Base-by-base conservation (phyloP, 2,797 vertebrate genomes). In the Intellagama lesueurii region DNA sequence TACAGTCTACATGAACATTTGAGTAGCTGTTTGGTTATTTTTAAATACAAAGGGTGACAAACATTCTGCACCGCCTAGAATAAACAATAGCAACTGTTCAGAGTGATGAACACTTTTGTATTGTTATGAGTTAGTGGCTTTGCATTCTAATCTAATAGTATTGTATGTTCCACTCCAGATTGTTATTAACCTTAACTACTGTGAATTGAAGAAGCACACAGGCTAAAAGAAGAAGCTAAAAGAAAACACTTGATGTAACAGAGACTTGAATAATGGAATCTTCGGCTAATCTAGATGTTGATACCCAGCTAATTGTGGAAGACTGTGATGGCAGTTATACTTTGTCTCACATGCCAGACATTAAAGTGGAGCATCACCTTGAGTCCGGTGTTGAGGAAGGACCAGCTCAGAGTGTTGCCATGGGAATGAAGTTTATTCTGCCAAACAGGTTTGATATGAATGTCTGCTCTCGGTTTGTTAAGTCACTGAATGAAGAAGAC, bases 401-500 rank as follows among this genome's bases (percentile, higher is more conserved):
- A 5, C 92, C 96, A 0, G 94, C 98, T 7, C 99, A 98, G 95
- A 98, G 98, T 35, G 98, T 99, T 60, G 95, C 98, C 90, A 99
- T 99, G 99, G 99, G 98, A 84, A 99, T 99, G 96, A 99, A 99
- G 86, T 99, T 99, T 95, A 99, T 99, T 90, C 94, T 99, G 92
- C 99, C 99, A 64, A 99, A 99, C 87, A 98, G 99, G 94, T 99
- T 99, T 93, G 99, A 99, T 95, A 99, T 99, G 99, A 99, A 99
- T 0, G 99, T 99, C 24, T 99, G 99, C 94, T 99, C 98, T 0
- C 98, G 99, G 47, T 99, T 99, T 94, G 99, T 99, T 64, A 99
- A 99, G 91, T 99, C 99, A 0, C 96, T 99, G 81, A 99, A 99
- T 75, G 99, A 99, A 94, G 99, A 99, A 92, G 99, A 99, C 72